Conservation (phyloP, 2,888 invertebrate species). For the Heteromyza rotundicornis region DNA sequence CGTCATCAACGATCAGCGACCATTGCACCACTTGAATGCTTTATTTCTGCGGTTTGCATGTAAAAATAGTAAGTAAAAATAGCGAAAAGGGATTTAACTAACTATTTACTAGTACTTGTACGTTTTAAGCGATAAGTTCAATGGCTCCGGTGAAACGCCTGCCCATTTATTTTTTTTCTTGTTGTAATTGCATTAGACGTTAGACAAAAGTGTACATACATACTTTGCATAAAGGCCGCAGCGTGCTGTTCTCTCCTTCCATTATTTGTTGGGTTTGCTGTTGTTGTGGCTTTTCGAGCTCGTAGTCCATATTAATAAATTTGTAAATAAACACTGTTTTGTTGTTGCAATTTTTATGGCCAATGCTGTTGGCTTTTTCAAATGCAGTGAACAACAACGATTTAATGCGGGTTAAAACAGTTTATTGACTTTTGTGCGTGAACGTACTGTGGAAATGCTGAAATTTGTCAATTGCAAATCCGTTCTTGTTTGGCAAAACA, state of each 20-base stretch:
- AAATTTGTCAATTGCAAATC: no score
- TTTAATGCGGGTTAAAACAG: conserved; percentile 47
- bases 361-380: not conserved
- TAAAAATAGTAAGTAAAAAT: no score
- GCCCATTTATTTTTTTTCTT: conserved; percentile 7
- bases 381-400: not conserved
- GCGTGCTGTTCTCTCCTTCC: conserved; percentile 25
- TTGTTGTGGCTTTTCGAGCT: conserved; percentile 23
- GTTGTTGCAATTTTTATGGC: conserved; percentile 5
- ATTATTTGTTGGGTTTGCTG: conserved; percentile 26
- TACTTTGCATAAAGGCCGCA: not conserved
- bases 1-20: no score
- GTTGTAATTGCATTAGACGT: no score
- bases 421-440: conserved; percentile 50
- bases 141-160: not conserved
- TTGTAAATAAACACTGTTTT: not conserved
- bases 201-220: no score
- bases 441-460: no score
- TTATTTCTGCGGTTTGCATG: no score
- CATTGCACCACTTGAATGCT: no score
- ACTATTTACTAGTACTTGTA: no score
- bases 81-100: no score
- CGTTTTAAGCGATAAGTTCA: not conserved
- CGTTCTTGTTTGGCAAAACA: no score
- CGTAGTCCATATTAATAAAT: conserved; percentile 13